Evolutionary conservation across 1,140 invertebrate genomes (phyloP).

Genomic region (Frieseomelitta varia): DNA sequence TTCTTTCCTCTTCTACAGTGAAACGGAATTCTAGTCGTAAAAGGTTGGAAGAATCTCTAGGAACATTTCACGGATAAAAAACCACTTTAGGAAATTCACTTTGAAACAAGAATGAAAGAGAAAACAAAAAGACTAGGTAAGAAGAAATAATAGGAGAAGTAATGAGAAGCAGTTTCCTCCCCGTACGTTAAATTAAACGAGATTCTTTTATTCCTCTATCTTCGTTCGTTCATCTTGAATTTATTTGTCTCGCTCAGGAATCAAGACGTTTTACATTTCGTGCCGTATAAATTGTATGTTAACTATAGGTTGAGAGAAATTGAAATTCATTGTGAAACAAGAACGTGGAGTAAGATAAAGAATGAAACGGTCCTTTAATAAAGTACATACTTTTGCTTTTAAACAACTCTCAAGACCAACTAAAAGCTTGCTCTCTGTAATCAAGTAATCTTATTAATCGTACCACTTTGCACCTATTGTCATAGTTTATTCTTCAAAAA

Average conservation of each 20-base stretch:
- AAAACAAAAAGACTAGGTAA: background rate
- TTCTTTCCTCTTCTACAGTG: no score
- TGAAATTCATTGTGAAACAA: background rate
- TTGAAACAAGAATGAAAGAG: background rate
- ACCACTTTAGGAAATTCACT: background rate
- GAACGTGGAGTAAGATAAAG: no score
- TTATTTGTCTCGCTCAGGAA: constrained; percentile 5
- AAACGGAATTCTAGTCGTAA: no score
- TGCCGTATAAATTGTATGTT: constrained; percentile 15
- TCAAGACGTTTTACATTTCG: constrained; percentile 1
- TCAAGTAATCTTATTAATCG: background rate
- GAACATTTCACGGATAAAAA: background rate
- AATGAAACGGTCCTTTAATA: background rate
- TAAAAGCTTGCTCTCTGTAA: background rate
- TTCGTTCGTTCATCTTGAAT: background rate
- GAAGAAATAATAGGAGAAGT: background rate
- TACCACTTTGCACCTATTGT: background rate
- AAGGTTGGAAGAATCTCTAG: background rate
- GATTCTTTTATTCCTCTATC: background rate
- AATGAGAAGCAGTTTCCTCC: background rate
- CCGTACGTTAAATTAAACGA: background rate
- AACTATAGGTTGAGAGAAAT: background rate
- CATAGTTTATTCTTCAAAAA: no score
- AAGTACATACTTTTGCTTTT: background rate
- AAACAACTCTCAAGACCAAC: no score